phyloP scores from a whole-genome alignment of 2,113 vertebrate species.

The Melospiza georgiana region DNA sequence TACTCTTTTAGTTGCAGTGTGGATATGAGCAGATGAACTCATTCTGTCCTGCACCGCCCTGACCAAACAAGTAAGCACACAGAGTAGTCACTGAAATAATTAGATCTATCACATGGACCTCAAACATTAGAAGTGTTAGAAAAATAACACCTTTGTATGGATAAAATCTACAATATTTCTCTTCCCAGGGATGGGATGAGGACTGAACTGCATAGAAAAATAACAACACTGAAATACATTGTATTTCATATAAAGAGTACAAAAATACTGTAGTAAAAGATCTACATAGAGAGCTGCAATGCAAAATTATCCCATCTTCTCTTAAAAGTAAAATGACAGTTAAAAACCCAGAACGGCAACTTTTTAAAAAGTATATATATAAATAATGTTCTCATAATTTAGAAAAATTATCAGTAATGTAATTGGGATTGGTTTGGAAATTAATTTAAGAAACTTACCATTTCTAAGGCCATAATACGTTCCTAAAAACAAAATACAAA shows the following conservation, averaged over 20 bases:
- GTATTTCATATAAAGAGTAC: background rate
- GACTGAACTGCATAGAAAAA: background rate
- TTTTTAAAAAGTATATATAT: background rate
- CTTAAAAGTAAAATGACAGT: background rate
- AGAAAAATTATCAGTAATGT: background rate
- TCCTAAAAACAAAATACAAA: constrained; percentile 76
- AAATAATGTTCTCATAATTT: background rate
- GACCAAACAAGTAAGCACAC: background rate
- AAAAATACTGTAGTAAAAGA: background rate
- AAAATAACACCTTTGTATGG: background rate
- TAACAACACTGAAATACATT: background rate
- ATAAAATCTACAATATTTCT: background rate
- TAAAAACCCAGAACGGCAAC: background rate
- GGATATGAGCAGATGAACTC: background rate
- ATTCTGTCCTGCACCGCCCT: background rate
- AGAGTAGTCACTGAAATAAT: background rate
- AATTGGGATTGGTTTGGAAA: background rate
- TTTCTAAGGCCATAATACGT: constrained; percentile 74
- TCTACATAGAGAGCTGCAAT: background rate
- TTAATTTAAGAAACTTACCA: constrained; percentile 71
- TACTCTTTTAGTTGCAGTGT: background rate
- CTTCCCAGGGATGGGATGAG: background rate
- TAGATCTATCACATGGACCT: background rate
- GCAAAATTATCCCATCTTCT: background rate
- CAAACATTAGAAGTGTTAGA: background rate